Conservation (phyloP, 2,888 invertebrate genomes). For the Agriopis leucophaearia region DNA sequence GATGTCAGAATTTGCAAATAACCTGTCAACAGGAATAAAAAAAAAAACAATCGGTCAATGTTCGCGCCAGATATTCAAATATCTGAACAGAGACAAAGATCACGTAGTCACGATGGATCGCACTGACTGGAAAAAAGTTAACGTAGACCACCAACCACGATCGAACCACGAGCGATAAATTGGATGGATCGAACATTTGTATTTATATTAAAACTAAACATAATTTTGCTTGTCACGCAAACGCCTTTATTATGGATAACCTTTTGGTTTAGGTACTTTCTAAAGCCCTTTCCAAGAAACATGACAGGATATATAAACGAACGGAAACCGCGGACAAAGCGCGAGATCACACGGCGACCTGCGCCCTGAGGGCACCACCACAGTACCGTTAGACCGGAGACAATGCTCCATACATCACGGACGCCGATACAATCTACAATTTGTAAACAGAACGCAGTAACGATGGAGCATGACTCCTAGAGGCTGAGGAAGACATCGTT, state of each 20-base stretch:
- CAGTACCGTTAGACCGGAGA: constrained; percentile 48
- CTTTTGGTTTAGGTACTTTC: constrained; percentile 1
- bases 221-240: neutral
- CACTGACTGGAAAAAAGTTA: no score
- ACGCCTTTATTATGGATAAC: neutral
- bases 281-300: constrained; percentile 11
- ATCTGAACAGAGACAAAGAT: no score
- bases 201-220: neutral
- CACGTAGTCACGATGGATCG: no score
- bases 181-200: neutral
- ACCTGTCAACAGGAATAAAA: no score
- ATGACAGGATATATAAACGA: constrained; percentile 14
- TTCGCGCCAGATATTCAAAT: no score
- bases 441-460: constrained; percentile 30
- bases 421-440: constrained; percentile 30
- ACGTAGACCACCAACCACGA: no score
- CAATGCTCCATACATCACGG: constrained; percentile 48
- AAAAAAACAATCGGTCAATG: no score
- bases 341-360: constrained; percentile 23
- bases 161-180: no score
- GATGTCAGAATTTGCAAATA: neutral
- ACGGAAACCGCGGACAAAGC: constrained; percentile 8
- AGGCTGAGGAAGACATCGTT: constrained; percentile 6
- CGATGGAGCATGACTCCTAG: constrained; percentile 20
- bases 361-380: constrained; percentile 19